Percentiles rank a stretch among this genome's conserved stretches.
phyloP scores from a whole-genome alignment of 2,888 invertebrate genomes.

The Slavum lentiscoides region DNA sequence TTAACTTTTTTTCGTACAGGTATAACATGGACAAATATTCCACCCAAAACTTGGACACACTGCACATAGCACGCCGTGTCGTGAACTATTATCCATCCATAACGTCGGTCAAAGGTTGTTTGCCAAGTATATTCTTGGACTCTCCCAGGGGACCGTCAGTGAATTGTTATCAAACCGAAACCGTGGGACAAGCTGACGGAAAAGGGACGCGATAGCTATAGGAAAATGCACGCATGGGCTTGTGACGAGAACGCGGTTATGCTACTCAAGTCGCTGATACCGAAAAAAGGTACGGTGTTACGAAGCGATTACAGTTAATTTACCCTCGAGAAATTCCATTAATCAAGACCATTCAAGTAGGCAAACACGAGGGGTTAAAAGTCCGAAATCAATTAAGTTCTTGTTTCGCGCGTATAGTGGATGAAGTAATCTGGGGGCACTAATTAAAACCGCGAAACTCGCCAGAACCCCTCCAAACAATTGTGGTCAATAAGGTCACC shows the following conservation, averaged over 20 bases:
- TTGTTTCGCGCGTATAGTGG: conserved; percentile 35
- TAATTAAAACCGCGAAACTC: conserved; percentile 48
- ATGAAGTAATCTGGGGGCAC: conserved; percentile 35
- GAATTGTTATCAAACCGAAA: conserved; percentile 96
- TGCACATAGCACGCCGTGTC: conserved; percentile 90
- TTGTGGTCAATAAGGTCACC: conserved; percentile 37
- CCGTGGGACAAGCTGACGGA: conserved; percentile 99
- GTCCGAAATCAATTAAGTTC: conserved; percentile 52
- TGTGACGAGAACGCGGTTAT: conserved; percentile 96
- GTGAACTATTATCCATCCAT: conserved; percentile 92
- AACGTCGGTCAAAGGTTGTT: conserved; percentile 98
- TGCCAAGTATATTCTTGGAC: conserved; percentile 95
- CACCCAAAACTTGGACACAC: conserved; percentile 90
- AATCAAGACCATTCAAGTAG: conserved; percentile 53
- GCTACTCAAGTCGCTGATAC: conserved; percentile 95
- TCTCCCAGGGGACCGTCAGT: conserved; percentile 96
- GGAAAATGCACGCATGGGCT: conserved; percentile 99
- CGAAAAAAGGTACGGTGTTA: conserved; percentile 82
- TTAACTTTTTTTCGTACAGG: not conserved
- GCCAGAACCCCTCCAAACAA: conserved; percentile 33
- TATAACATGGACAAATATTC: conserved; percentile 97
- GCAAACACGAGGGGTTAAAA: conserved; percentile 52
- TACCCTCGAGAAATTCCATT: conserved; percentile 51
- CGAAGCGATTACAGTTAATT: conserved; percentile 52
- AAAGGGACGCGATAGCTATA: conserved; percentile 97